Evolutionary conservation across 2,888 invertebrate species (phyloP), one percentile per base, ranked within the genome.

Genomic region (Erebia palarica): DNA sequence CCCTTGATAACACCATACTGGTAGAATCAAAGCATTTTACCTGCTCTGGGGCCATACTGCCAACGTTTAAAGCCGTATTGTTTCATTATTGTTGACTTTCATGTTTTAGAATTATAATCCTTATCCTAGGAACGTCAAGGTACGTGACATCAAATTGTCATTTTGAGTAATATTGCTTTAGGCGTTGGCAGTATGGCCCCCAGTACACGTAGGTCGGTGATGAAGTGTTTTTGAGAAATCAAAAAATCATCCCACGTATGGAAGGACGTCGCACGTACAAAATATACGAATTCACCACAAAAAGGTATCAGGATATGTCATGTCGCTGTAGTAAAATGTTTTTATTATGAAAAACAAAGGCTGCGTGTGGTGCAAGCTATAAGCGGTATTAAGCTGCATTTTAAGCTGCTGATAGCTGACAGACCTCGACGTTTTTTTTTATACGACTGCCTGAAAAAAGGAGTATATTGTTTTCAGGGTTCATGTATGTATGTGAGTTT

Each of bases 301-400:
- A 81, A 80, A 78, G 78, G 74, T 73, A 76, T 78, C 73, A 79
- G 82, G 83, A 85, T 81, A 83, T 36, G 5, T 36, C 82, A 84
- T 83, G 82, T 85, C 79, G 84, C 81, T 80, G 78, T 78, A 80
- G 81, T 82, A 79, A 86, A 83, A 85, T 84, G 85, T 86, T 90
- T 87, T 89, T 89, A 86, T 86, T 82, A 80, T 80, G 84, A 86
- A 84, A 84, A 82, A 84, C 83, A 85, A 83, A 78, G 78, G 77
- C 80, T 82, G 80, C 79, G 80, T 76, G 69, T 73, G 78, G 51
- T 49, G 36, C 73, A 82, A 79, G 75, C 58, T n/a, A 78, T 27
- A 63, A 73, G 80, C 36, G 60, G 14, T 16, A 3, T 8, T 21
- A 3, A 2, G 1, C 3, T 21, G 21, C 21, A 21, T 21, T 21